phyloP scores from a whole-genome alignment of 2,888 invertebrate genomes.

The Anorthoa munda region DNA sequence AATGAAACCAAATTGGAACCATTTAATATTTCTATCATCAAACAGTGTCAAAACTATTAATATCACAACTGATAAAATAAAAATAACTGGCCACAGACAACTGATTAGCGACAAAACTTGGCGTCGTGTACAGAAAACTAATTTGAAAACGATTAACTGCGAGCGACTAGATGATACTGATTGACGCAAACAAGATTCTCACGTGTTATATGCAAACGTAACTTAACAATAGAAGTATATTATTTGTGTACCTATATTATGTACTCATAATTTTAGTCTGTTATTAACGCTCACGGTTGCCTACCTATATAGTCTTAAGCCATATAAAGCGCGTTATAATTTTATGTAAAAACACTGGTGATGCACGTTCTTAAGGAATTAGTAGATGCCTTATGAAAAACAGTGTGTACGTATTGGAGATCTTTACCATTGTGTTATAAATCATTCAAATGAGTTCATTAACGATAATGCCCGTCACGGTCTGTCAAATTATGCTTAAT shows the following conservation, averaged over 20 bases:
- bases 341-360: constrained; percentile 24
- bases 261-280: constrained; percentile 34
- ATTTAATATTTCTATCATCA: constrained; percentile 1
- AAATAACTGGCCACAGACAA: constrained; percentile 11
- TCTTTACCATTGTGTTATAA: constrained; percentile 27
- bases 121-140: constrained; percentile 22
- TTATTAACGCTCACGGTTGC: constrained; percentile 27
- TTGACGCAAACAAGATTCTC: constrained; percentile 49
- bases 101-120: not conserved
- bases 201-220: constrained; percentile 28
- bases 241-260: not conserved
- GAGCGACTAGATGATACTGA: constrained; percentile 31
- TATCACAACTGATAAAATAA: constrained; percentile 25
- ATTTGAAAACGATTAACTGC: constrained; percentile 52
- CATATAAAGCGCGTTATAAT: not conserved
- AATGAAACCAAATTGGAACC: not conserved
- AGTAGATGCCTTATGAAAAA: constrained; percentile 3
- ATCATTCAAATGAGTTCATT: constrained; percentile 50
- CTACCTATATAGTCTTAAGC: constrained; percentile 1
- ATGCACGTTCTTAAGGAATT: constrained; percentile 30
- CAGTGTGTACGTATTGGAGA: constrained; percentile 17
- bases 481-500: constrained; percentile 24
- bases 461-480: constrained; percentile 45
- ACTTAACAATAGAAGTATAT: constrained; percentile 35
- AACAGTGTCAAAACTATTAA: constrained; percentile 9